These are phyloP conservation scores for Procambarus virginalis DNA, from an alignment of 1,140 invertebrate genomes.

Conservation along the genomic window DNA sequence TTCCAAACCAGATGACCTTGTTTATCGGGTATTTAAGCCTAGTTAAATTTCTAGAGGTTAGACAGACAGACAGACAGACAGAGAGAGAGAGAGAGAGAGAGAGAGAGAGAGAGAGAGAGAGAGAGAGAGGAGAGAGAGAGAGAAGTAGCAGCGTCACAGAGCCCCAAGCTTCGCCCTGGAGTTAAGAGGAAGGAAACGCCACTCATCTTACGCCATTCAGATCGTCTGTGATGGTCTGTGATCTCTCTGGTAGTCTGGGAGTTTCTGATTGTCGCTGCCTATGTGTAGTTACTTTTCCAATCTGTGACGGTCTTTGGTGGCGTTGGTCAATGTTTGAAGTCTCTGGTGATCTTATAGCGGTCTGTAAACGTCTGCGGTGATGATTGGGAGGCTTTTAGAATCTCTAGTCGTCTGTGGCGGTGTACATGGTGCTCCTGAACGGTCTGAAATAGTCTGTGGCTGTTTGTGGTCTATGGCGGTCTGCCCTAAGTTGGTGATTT, in stretches of 20 bases:
- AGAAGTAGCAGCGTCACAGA: neutral
- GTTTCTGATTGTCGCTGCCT: neutral
- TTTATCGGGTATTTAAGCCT: too few species aligned
- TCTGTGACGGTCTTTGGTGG: neutral
- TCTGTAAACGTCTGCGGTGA: neutral
- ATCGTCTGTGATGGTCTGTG: neutral
- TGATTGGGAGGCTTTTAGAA: too few species aligned
- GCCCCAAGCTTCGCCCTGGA: neutral
- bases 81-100: neutral
- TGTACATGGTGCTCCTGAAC: too few species aligned
- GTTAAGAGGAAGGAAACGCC: neutral
- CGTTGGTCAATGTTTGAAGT: neutral
- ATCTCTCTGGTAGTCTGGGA: neutral
- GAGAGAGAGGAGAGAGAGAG: neutral
- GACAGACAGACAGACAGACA: neutral
- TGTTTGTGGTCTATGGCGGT: neutral
- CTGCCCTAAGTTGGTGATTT: neutral
- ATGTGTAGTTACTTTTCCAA: too few species aligned
- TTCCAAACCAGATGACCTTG: too few species aligned
- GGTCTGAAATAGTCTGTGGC: neutral
- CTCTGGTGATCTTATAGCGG: neutral
- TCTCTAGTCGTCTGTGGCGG: too few species aligned
- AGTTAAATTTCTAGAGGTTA: neutral
- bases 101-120: neutral
- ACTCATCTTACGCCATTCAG: too few species aligned